These are phyloP conservation scores for Octopus bimaculoides DNA, from an alignment of 1,140 invertebrate genomes.

Conservation along the genomic window DNA sequence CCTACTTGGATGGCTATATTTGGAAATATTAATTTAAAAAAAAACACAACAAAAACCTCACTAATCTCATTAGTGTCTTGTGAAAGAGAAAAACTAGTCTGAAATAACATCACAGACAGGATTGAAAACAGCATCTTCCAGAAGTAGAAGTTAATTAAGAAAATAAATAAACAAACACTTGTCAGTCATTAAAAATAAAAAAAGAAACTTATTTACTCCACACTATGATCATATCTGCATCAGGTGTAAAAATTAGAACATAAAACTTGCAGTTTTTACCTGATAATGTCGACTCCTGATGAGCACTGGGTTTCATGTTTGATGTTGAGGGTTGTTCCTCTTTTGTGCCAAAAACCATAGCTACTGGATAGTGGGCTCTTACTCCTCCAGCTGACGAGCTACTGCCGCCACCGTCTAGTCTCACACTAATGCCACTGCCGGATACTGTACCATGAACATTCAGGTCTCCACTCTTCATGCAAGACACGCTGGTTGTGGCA, in stretches of 20 bases:
- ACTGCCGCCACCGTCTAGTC: neutral
- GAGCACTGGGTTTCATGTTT: neutral
- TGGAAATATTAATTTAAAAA: no score
- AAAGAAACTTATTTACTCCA: neutral
- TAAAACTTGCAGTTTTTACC: neutral
- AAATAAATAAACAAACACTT: no score
- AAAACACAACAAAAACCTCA: no score
- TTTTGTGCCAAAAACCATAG: neutral
- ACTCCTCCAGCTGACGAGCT: neutral
- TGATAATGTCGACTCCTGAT: neutral
- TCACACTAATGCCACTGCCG: neutral
- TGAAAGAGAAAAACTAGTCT: no score
- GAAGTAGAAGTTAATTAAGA: neutral
- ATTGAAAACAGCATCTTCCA: neutral
- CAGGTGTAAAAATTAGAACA: neutral
- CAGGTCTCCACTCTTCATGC: neutral
- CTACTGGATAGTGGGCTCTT: neutral
- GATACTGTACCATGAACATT: neutral
- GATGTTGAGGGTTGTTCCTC: conserved; percentile 4
- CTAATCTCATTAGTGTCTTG: no score
- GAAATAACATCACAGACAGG: no score
- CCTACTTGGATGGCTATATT: no score
- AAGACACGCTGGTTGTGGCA: neutral
- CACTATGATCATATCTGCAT: no score
- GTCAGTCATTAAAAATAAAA: neutral